A percentile compares a stretch with the other conserved stretches of the same genome.
Evolutionary conservation across 2,797 vertebrate species (phyloP).

Genomic region (Eupleurogrammus muticus): DNA sequence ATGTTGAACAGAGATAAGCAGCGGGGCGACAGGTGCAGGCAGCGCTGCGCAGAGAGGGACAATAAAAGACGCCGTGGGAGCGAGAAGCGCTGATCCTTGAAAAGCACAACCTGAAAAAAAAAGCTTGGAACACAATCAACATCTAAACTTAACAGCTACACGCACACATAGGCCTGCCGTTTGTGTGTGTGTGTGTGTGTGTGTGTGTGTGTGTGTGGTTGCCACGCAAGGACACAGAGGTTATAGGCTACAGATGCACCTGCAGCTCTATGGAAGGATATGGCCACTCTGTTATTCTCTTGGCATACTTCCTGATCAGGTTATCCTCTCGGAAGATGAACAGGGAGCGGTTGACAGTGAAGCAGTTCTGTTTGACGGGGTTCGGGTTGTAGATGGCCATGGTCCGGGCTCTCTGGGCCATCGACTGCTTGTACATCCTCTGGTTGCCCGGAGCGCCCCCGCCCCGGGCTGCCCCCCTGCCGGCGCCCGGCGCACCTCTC

Average conservation of each 20-base stretch:
- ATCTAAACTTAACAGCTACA: slow-evolving; percentile 10
- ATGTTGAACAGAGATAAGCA: slow-evolving; percentile 52
- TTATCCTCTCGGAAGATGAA: slow-evolving; percentile 99
- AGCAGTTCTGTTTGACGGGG: slow-evolving; percentile 97
- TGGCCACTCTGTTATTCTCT: slow-evolving; percentile 99
- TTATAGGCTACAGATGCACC: slow-evolving; percentile 35
- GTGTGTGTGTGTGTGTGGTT: slow-evolving; percentile 1
- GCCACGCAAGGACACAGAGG: slow-evolving; percentile 5
- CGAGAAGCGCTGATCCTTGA: slow-evolving; percentile 13
- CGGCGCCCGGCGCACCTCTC: slow-evolving; percentile 76
- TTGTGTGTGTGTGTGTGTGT: no score
- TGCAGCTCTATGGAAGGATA: slow-evolving; percentile 87
- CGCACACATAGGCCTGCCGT: slow-evolving; percentile 6
- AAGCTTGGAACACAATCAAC: background rate
- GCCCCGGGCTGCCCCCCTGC: slow-evolving; percentile 86
- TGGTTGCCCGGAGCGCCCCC: slow-evolving; percentile 90
- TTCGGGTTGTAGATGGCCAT: slow-evolving; percentile 99
- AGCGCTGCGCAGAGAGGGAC: slow-evolving; percentile 17
- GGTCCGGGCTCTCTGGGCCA: slow-evolving; percentile 97
- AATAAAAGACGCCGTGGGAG: background rate
- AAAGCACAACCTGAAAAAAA: background rate
- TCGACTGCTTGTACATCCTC: slow-evolving; percentile 98
- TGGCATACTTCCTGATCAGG: slow-evolving; percentile 97
- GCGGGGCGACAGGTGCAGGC: slow-evolving; percentile 58
- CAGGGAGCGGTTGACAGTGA: slow-evolving; percentile 98